These are phyloP conservation scores for Pomatostomus ruficeps DNA, from an alignment of 2,113 vertebrate genomes.

Conservation along the genomic window DNA sequence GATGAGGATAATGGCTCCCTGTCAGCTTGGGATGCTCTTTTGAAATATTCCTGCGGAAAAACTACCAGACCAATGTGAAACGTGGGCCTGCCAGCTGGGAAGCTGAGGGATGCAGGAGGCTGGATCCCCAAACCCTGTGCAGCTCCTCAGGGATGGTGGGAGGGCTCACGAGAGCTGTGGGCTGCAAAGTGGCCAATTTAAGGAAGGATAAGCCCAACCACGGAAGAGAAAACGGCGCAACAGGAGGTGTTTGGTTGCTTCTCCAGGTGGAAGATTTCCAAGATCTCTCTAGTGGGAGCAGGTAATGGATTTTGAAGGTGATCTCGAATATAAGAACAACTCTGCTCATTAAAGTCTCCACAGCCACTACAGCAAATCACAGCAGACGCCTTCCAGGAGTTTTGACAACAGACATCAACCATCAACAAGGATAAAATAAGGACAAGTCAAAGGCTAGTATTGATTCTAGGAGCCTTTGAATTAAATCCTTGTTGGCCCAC, in stretches of 20 bases:
- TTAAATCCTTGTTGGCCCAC: slow-evolving; percentile 48
- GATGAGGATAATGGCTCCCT: background rate
- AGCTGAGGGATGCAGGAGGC: background rate
- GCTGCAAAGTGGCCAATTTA: background rate
- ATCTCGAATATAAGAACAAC: slow-evolving; percentile 4
- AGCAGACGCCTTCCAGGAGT: slow-evolving; percentile 42
- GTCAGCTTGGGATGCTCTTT: background rate
- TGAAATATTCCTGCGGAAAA: background rate
- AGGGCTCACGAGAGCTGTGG: background rate
- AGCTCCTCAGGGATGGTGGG: background rate
- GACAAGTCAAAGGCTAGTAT: slow-evolving; percentile 58
- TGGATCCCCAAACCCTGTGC: background rate
- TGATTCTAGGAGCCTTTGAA: slow-evolving; percentile 35
- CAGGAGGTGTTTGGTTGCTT: background rate
- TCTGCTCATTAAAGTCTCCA: slow-evolving; percentile 52
- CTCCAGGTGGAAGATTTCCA: slow-evolving; percentile 29
- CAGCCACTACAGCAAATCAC: slow-evolving; percentile 32
- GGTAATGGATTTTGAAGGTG: slow-evolving; percentile 62
- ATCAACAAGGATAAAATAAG: slow-evolving; percentile 65
- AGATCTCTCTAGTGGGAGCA: background rate
- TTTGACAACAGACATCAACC: slow-evolving; percentile 59
- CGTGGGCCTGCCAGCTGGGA: background rate
- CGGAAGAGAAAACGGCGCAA: background rate
- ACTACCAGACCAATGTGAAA: background rate
- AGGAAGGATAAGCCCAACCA: background rate